Evolutionary conservation across 2,888 invertebrate genomes (phyloP), one percentile per base, ranked within the genome.

Genomic region (Synanthedon vespiformis): DNA sequence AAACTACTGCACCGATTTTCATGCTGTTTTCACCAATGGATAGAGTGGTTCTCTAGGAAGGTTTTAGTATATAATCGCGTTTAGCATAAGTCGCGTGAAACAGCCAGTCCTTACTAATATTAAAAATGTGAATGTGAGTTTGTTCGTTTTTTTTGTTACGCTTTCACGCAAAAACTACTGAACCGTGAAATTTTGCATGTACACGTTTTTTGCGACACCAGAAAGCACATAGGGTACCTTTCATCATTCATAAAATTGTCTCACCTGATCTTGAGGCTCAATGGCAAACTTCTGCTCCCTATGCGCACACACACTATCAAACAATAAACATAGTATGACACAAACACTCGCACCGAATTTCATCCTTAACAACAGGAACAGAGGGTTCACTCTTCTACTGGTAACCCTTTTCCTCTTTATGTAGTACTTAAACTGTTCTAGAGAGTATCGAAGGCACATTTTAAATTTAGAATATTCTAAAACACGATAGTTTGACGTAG

Each of bases 251-350:
- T 8, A 34, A 34, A n/a, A 44, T 40, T 51, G 51, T 52, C 74
- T 72, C 55, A 86, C 86, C 80, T 87, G 86, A 68, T 87, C 86
- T 55, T 86, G 85, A 0, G 86, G 86, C 49, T 87, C 86, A 16
- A 87, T 82, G 0, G 85, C 86, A 60, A 87, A 87, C 58, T 78
- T 78, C 64, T 86, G 86, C 52, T 85, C 85, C 51, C 67, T 75
- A 54, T 68, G 69, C n/a, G 72, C 81, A 66, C 63, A 65, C 49
- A 72, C 79, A 59, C 61, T 64, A 61, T 62, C 64, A 55, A 73
- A 52, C 56, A 78, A 60, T 48, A 77, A 48, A 57, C 64, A 64
- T 50, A 74, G 61, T 49, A 78, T 48, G 40, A 72, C 10, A 10
- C 6, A 8, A 6, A 34, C 6, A 34, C 34, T 34, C 34, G 34